Percentiles rank a stretch among this genome's conserved stretches.
phyloP scores from a whole-genome alignment of 92 coral and sea anemone species.

The Porites cylindrica region DNA sequence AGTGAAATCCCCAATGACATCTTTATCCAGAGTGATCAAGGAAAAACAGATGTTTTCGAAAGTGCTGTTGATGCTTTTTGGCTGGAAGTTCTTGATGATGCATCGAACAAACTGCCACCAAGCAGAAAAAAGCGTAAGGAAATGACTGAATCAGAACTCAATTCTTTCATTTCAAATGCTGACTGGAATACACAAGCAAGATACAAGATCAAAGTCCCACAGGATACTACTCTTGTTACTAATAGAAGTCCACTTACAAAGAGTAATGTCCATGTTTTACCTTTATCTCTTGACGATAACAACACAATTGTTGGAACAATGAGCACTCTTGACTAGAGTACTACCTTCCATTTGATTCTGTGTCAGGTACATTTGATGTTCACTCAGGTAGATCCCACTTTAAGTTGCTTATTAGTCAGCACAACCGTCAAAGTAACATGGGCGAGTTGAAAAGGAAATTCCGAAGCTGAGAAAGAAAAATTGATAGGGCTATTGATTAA shows the following conservation, averaged over 20 bases:
- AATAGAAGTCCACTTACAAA: constrained; percentile 21
- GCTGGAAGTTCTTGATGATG: constrained; percentile 46
- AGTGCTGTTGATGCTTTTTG: constrained; percentile 22
- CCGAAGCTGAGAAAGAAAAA: constrained; percentile 17
- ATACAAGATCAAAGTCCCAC: constrained; percentile 53
- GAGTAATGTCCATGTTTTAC: constrained; percentile 41
- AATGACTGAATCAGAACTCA: constrained; percentile 45
- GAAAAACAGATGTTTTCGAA: background rate
- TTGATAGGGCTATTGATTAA: constrained; percentile 22
- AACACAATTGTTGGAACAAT: constrained; percentile 55
- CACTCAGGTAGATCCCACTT: constrained; percentile 44
- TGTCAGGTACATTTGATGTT: constrained; percentile 42
- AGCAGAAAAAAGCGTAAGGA: constrained; percentile 15
- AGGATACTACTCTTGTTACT: constrained; percentile 6
- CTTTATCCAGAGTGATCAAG: constrained; percentile 18
- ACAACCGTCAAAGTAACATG: background rate
- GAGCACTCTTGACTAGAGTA: constrained; percentile 52
- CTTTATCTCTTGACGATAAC: constrained; percentile 65
- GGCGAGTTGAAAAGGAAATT: background rate
- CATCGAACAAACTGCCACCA: constrained; percentile 34
- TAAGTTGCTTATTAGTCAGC: constrained; percentile 23
- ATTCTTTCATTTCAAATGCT: constrained; percentile 18
- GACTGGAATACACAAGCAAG: constrained; percentile 28
- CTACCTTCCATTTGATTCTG: constrained; percentile 54
- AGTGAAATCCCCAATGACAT: constrained; percentile 7